Conservation (phyloP, 2,797 vertebrate genomes). For the Tenualosa thibaudeaui region DNA sequence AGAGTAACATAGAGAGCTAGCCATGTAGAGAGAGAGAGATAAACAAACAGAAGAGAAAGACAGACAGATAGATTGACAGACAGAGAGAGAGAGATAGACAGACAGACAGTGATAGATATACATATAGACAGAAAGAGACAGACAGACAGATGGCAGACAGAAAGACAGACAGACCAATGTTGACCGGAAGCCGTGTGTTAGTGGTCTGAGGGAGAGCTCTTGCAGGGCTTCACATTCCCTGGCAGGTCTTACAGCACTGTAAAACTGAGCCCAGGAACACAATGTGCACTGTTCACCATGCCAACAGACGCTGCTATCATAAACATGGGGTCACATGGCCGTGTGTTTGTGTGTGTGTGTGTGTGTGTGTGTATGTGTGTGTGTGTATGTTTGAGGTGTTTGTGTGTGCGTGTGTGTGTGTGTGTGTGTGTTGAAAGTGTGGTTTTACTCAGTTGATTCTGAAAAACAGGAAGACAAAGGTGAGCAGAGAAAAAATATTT, state of each 20-base stretch:
- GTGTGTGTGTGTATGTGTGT: background rate
- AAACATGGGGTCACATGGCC: conserved; percentile 44
- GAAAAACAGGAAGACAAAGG: conserved; percentile 12
- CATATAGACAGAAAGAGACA: background rate
- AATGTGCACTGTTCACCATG: conserved; percentile 59
- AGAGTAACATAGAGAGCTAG: conserved; percentile 12
- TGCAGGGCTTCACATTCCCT: conserved; percentile 63
- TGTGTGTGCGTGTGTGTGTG: background rate
- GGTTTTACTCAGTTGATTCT: background rate
- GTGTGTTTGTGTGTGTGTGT: background rate
- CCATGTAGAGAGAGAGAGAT: background rate
- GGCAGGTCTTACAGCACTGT: conserved; percentile 56
- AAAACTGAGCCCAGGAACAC: conserved; percentile 64
- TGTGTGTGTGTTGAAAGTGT: background rate
- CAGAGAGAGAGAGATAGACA: background rate
- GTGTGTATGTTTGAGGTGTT: background rate
- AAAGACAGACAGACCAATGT: background rate
- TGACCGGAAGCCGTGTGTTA: background rate
- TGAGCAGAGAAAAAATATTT: background rate
- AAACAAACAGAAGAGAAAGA: too few relatives aligned
- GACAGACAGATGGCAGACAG: background rate
- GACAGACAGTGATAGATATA: background rate
- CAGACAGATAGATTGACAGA: conserved; percentile 12
- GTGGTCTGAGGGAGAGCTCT: background rate
- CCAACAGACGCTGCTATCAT: conserved; percentile 47